These are phyloP conservation scores for Cyaniris semiargus DNA, from an alignment of 2,888 invertebrate genomes.

Conservation along the genomic window DNA sequence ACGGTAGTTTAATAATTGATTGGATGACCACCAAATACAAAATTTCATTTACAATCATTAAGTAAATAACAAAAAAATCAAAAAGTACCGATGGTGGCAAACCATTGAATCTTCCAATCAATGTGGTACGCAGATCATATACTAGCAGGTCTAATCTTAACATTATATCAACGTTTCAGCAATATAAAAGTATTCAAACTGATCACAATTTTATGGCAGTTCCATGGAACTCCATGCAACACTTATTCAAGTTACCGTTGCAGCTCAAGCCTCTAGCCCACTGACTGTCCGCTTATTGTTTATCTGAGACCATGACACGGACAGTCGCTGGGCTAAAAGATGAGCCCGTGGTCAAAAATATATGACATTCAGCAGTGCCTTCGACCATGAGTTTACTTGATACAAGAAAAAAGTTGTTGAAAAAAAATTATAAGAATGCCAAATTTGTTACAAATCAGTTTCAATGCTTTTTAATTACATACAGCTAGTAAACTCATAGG, in stretches of 20 bases:
- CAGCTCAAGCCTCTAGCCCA: slow-evolving; percentile 25
- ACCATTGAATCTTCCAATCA: slow-evolving; percentile 70
- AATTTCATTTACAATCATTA: slow-evolving; percentile 44
- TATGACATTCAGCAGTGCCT: slow-evolving; percentile 59
- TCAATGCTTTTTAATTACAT: not conserved
- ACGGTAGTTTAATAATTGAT: slow-evolving; percentile 69
- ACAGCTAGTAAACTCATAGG: not conserved
- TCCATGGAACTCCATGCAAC: slow-evolving; percentile 77
- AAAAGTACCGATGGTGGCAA: slow-evolving; percentile 54
- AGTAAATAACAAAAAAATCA: slow-evolving; percentile 54
- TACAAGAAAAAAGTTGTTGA: not conserved
- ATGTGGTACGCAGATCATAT: slow-evolving; percentile 64
- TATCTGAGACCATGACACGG: slow-evolving; percentile 27
- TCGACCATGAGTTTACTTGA: not conserved
- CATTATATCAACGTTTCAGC: slow-evolving; percentile 71
- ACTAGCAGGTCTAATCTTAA: slow-evolving; percentile 79
- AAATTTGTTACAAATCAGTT: not conserved
- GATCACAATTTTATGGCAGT: slow-evolving; percentile 79
- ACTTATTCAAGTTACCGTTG: slow-evolving; percentile 63
- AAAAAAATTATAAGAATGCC: not conserved
- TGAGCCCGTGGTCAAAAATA: slow-evolving; percentile 53
- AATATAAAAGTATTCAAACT: slow-evolving; percentile 80
- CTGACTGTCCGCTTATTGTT: slow-evolving; percentile 20
- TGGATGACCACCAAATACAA: slow-evolving; percentile 59
- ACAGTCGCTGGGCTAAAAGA: slow-evolving; percentile 27